These are phyloP conservation scores for Leptosomus discolor DNA, from an alignment of 2,113 vertebrate species.

Conservation along the genomic window DNA sequence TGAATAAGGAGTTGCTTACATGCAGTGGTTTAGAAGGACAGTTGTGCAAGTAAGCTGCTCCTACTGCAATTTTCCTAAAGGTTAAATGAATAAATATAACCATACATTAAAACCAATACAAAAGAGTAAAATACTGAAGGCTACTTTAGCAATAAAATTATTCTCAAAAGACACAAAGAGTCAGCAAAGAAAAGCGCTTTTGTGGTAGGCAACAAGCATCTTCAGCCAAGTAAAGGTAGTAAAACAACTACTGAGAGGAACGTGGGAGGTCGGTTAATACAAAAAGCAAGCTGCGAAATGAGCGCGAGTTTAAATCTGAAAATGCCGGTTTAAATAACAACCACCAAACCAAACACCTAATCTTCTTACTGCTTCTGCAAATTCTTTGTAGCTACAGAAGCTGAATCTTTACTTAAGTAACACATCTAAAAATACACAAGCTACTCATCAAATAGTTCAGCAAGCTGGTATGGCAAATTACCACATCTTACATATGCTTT, in stretches of 20 bases:
- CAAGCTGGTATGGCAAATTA: not conserved
- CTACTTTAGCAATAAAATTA: not conserved
- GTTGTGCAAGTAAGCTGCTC: not conserved
- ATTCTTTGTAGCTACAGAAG: not conserved
- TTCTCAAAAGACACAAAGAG: not conserved
- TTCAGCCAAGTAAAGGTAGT: conserved; percentile 2
- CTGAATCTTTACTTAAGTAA: not conserved
- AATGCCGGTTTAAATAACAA: not conserved
- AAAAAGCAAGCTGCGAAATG: not conserved
- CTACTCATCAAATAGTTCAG: not conserved
- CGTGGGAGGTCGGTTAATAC: not conserved
- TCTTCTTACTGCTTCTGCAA: not conserved
- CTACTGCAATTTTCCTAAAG: not conserved
- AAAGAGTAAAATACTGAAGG: not conserved
- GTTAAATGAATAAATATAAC: not conserved
- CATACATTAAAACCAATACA: not conserved
- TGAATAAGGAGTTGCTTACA: not conserved
- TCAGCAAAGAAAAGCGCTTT: not conserved
- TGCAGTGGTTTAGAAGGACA: not conserved
- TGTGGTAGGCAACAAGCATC: not conserved
- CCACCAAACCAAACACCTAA: not conserved
- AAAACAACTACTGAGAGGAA: not conserved
- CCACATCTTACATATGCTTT: not conserved
- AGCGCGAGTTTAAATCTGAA: not conserved
- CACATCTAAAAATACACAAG: not conserved